Evolutionary conservation across 2,113 vertebrate genomes (phyloP).

Genomic region (Tetrax tetrax): DNA sequence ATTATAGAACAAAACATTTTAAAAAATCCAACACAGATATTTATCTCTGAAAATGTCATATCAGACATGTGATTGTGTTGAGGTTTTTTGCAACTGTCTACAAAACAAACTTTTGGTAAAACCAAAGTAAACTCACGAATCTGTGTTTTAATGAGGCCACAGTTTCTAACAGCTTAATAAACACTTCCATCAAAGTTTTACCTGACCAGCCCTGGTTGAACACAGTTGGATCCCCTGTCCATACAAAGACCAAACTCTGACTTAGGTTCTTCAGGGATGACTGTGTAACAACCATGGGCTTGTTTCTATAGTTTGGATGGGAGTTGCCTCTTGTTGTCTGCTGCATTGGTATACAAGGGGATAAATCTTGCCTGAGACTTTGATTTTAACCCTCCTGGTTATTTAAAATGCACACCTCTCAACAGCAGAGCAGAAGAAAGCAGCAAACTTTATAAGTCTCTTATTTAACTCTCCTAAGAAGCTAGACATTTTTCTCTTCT

Average conservation of each 20-base stretch:
- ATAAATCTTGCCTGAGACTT: not conserved
- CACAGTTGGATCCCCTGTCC: not conserved
- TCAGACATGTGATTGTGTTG: not conserved
- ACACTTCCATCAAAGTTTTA: not conserved
- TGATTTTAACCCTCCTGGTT: not conserved
- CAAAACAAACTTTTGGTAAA: not conserved
- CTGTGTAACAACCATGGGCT: not conserved
- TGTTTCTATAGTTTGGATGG: not conserved
- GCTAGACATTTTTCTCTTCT: not conserved
- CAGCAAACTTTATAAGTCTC: not conserved
- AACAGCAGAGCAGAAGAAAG: not conserved
- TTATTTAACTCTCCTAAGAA: not conserved
- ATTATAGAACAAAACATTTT: not conserved
- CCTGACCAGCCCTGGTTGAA: not conserved
- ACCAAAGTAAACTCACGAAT: not conserved
- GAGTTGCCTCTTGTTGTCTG: rapidly evolving
- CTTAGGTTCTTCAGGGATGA: not conserved
- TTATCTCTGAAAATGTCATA: not conserved
- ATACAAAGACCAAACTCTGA: not conserved
- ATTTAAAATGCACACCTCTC: not conserved
- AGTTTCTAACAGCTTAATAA: not conserved
- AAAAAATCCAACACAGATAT: not conserved
- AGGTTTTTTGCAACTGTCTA: not conserved
- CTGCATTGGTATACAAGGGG: not conserved
- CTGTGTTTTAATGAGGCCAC: not conserved